phyloP scores from a whole-genome alignment of 2,113 vertebrate genomes.

The Naja naja region DNA sequence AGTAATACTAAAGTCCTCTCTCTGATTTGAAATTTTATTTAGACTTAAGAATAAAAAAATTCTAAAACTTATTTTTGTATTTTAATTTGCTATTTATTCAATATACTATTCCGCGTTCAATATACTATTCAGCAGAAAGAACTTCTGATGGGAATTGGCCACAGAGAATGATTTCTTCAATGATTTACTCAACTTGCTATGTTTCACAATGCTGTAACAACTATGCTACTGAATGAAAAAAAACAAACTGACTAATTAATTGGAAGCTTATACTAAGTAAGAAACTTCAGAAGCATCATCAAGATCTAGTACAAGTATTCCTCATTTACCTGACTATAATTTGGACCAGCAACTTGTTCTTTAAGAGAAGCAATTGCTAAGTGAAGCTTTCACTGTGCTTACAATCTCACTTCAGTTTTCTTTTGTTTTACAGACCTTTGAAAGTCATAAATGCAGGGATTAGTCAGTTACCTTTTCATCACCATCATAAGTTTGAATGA shows the following conservation, averaged over 20 bases:
- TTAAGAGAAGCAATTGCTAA: not conserved
- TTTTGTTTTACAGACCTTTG: too few relatives aligned
- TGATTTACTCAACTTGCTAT: not conserved
- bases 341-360: not conserved
- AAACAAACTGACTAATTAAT: not conserved
- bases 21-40: not conserved
- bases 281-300: not conserved
- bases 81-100: not conserved
- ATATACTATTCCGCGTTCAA: not conserved
- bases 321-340: not conserved
- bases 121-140: not conserved
- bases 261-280: not conserved
- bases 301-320: not conserved
- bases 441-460: not conserved
- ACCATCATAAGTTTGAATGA: not conserved
- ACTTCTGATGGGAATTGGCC: not conserved
- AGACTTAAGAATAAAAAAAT: not conserved
- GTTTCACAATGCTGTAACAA: not conserved
- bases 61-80: not conserved
- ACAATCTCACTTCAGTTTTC: not conserved
- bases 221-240: not conserved
- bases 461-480: not conserved
- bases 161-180: not conserved
- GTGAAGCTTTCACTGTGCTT: not conserved
- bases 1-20: slow-evolving; percentile 1